Conservation (phyloP, 2,113 vertebrate species). For the Elephantulus edwardii region DNA sequence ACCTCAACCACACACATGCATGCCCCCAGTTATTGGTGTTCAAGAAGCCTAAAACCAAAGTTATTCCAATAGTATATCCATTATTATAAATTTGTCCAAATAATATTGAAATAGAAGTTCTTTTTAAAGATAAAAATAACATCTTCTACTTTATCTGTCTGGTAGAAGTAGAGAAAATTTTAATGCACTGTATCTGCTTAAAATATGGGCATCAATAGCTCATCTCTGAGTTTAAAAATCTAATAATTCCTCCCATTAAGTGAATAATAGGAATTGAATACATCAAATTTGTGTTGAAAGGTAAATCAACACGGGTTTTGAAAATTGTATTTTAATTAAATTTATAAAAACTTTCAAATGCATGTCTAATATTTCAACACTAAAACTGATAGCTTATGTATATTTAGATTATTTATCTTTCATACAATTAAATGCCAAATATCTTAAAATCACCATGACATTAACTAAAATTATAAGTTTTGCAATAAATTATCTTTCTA, state of each 20-base stretch:
- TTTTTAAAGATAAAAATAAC: neutral
- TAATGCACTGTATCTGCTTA: neutral
- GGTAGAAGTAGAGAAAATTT: neutral
- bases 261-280: neutral
- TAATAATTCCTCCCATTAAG: neutral
- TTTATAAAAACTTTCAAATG: neutral
- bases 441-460: neutral
- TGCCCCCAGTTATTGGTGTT: neutral
- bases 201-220: neutral
- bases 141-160: neutral
- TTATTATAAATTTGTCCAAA: neutral
- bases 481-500: neutral
- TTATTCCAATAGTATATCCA: neutral
- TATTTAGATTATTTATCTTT: neutral
- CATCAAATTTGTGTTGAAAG: neutral
- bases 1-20: neutral
- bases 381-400: neutral
- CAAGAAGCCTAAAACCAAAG: neutral
- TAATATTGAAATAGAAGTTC: neutral
- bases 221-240: neutral
- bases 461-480: neutral
- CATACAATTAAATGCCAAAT: neutral
- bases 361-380: neutral
- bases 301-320: neutral
- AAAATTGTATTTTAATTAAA: constrained; percentile 14